These are phyloP conservation scores for Ivindomyrus marchei DNA, from an alignment of 2,113 vertebrate genomes.

Conservation along the genomic window DNA sequence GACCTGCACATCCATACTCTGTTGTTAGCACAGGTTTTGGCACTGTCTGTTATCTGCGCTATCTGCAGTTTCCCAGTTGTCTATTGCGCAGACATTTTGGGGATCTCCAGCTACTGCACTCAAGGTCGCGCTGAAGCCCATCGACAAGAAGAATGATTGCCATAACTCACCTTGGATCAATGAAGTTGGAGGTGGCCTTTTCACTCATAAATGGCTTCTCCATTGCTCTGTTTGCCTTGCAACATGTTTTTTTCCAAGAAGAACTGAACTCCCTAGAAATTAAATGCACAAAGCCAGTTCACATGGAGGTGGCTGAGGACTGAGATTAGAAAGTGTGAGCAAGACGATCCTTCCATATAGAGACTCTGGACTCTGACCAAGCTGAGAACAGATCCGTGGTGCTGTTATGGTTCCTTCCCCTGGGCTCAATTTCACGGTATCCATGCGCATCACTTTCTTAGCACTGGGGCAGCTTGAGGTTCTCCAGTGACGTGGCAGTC, in stretches of 20 bases:
- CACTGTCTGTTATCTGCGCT: background rate
- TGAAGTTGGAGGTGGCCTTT: background rate
- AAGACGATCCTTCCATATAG: background rate
- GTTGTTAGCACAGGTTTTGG: background rate
- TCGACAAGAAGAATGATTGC: background rate
- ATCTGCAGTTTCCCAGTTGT: background rate
- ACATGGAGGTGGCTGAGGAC: background rate
- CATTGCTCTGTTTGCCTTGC: background rate
- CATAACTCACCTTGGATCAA: background rate
- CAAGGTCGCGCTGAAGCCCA: background rate
- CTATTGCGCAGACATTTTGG: background rate
- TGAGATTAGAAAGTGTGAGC: background rate
- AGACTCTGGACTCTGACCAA: background rate
- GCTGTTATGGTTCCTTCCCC: background rate
- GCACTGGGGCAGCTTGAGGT: background rate
- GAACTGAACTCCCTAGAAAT: background rate
- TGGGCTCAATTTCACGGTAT: background rate
- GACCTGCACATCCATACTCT: background rate
- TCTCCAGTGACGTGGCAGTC: background rate
- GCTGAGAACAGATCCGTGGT: background rate
- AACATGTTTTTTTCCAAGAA: background rate
- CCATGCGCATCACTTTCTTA: background rate
- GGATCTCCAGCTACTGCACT: background rate
- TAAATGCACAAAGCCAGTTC: background rate
- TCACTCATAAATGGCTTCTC: background rate